phyloP scores from a whole-genome alignment of 2,113 vertebrate genomes.

The Mustela lutreola region DNA sequence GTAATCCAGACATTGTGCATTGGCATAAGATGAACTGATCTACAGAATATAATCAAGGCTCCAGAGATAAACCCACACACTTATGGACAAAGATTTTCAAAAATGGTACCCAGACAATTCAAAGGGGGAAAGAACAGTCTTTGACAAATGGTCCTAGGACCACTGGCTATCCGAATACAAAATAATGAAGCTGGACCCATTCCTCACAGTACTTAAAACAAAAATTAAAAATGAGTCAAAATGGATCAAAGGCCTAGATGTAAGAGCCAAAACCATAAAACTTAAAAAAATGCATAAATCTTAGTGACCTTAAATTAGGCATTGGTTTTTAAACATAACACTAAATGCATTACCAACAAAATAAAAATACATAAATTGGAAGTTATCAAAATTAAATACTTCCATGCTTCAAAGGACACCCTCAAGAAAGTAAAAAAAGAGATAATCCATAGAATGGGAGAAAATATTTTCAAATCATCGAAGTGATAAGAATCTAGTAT shows the following conservation, averaged over 20 bases:
- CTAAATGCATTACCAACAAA: not conserved
- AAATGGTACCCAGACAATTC: not conserved
- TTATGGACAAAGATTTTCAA: not conserved
- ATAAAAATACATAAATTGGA: not conserved
- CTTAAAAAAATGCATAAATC: not conserved
- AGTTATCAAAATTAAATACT: not conserved
- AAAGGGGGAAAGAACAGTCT: not conserved
- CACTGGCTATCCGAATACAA: not conserved
- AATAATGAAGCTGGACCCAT: not conserved
- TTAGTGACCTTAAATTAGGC: not conserved
- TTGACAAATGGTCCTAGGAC: not conserved
- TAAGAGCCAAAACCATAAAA: not conserved
- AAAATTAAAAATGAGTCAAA: not conserved
- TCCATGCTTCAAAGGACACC: not conserved
- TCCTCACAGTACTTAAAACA: not conserved
- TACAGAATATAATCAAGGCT: not conserved
- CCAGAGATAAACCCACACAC: not conserved
- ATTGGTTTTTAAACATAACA: not conserved
- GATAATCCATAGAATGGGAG: not conserved
- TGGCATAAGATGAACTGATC: not conserved
- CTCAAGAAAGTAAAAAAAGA: not conserved
- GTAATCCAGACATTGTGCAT: not conserved
- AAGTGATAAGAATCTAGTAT: not conserved
- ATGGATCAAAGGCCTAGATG: not conserved
- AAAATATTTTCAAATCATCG: not conserved